Evolutionary conservation across 2,797 vertebrate species (phyloP), one percentile per base, ranked within the genome.

Genomic region (Crocidura indochinensis): DNA sequence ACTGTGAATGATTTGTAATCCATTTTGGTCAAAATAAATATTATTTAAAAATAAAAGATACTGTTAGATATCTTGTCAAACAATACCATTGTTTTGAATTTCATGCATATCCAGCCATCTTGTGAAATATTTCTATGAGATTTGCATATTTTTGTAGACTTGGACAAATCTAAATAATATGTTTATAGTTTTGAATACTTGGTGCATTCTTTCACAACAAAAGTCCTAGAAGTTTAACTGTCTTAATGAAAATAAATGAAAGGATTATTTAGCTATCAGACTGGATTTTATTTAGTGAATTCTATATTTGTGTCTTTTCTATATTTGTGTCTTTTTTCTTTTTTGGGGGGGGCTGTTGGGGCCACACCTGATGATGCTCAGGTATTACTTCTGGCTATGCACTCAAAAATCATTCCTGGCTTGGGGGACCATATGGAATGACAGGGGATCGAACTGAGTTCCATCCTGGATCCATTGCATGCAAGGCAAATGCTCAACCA

Each of bases 231-330:
- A 77, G n/a, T 6, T 84, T 88, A 22, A 49, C 65, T 90, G 71
- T 85, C 38, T 7, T 15, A 79, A 5, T 62, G 56, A 90, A 94
- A 74, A 15, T 1, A 84, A 78, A 76, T 72, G 24, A 92, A 86
- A 94, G 69, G 49, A 68, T n/a, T 4, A 38, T 75, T 81, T 92
- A 87, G 68, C 62, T 38, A 92, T 88, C 78, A 62, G 22, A 17
- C 1, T 65, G 26, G 27, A 27, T 92, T 75, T 78, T 47, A 67
- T 87, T 86, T 82, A 26, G 44, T 53, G 29, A 5, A n/a, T 51
- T 24, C 78, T 90, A 80, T 85, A 96, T 97, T 94, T 95, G 29
- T 53, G 49, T 49, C 56, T 85, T 94, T 95, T 96, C n/a, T n/a
- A n/a, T 38, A 5, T 38, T 38, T 38, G 38, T 38, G n/a, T n/a